Percentiles rank a stretch among this genome's conserved stretches.
phyloP scores from a whole-genome alignment of 2,888 invertebrate genomes.

The Erebia epiphron region DNA sequence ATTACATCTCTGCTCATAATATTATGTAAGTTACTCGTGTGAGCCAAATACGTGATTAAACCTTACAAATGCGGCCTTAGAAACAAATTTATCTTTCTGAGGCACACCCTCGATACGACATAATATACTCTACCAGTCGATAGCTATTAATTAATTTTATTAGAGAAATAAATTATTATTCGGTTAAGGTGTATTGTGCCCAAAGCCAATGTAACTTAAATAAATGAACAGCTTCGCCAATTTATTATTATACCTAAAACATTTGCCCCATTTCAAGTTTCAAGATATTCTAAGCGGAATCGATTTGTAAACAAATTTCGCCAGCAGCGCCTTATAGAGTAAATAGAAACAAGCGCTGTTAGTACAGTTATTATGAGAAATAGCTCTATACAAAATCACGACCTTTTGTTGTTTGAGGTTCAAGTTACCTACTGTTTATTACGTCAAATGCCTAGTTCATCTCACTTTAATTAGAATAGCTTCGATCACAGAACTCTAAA shows the following conservation, averaged over 20 bases:
- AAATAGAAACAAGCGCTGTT: constrained; percentile 35
- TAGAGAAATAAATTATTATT: neutral
- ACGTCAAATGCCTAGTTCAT: constrained; percentile 3
- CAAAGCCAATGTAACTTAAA: neutral
- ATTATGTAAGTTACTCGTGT: too few relatives aligned
- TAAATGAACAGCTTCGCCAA: constrained; percentile 23
- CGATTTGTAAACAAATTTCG: constrained; percentile 39
- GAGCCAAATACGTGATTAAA: too few relatives aligned
- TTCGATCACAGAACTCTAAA: neutral
- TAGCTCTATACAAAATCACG: constrained; percentile 33
- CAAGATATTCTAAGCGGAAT: constrained; percentile 33
- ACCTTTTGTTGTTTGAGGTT: constrained; percentile 25
- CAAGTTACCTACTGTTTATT: constrained; percentile 21
- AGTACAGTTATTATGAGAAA: constrained; percentile 37
- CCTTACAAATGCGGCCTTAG: too few relatives aligned
- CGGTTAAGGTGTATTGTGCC: neutral
- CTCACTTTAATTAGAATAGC: neutral
- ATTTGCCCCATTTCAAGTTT: constrained; percentile 34
- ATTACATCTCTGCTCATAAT: too few relatives aligned
- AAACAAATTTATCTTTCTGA: too few relatives aligned
- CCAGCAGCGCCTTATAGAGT: constrained; percentile 35
- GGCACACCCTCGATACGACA: too few relatives aligned
- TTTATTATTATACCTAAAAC: constrained; percentile 33
- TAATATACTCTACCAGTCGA: too few relatives aligned
- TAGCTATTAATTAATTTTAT: too few relatives aligned